A percentile compares a stretch with the other conserved stretches of the same genome.
Conservation (phyloP, 1,140 invertebrate genomes). For the Acyrthosiphon pisum region DNA sequence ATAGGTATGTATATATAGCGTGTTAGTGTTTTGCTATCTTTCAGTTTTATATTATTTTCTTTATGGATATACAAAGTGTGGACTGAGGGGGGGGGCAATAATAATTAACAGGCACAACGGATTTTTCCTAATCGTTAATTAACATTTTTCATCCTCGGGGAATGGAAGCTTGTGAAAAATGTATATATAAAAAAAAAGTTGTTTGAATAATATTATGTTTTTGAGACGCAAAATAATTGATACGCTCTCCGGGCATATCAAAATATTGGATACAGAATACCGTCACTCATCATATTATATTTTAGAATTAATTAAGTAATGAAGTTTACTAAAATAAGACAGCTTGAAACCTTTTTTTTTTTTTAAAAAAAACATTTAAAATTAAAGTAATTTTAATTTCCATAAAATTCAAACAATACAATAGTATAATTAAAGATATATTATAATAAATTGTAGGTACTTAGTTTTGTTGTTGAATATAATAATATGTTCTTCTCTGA, state of each 20-base stretch:
- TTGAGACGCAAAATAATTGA: not conserved
- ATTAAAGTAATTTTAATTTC: not conserved
- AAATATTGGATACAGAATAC: not conserved
- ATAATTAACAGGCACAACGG: conserved; percentile 1
- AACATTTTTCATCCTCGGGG: conserved; percentile 1
- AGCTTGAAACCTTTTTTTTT: not conserved
- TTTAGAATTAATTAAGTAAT: conserved; percentile 15
- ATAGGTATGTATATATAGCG: not conserved
- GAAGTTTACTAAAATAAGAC: not conserved
- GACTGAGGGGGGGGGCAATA: not conserved
- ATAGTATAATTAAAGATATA: not conserved
- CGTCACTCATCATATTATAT: not conserved
- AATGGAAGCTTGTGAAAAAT: not conserved
- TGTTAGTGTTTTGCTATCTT: not conserved
- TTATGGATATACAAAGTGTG: not conserved
- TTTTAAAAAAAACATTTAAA: not conserved
- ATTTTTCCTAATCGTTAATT: conserved; percentile 35
- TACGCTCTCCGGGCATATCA: not conserved
- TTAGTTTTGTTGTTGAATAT: not conserved
- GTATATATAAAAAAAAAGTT: not conserved
- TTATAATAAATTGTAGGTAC: not conserved
- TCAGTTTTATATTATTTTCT: conserved; percentile 17
- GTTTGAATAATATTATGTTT: not conserved
- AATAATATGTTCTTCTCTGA: not conserved
- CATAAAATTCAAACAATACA: not conserved